Percentiles rank a stretch among this genome's conserved stretches.
These are phyloP conservation scores for Acrossocheilus wenchowensis DNA, from an alignment of 2,797 vertebrate genomes.

Conservation along the genomic window DNA sequence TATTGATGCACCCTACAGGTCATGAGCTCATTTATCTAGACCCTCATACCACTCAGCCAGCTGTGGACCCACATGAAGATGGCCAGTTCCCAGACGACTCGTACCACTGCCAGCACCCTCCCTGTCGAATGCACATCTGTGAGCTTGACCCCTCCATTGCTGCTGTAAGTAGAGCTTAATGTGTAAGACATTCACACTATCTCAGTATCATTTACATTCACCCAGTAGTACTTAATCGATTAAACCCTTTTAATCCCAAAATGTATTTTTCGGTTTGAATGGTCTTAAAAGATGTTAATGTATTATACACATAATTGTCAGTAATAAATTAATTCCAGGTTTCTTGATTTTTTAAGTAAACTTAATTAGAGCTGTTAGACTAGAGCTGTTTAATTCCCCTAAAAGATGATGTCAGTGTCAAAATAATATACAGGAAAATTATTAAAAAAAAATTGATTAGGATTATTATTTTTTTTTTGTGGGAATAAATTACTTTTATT, in stretches of 20 bases:
- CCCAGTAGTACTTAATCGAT: background rate
- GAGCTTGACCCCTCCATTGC: constrained; percentile 98
- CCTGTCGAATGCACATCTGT: constrained; percentile 94
- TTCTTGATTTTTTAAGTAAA: background rate
- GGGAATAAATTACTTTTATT: background rate
- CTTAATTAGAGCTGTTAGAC: too few relatives aligned
- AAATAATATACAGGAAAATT: background rate
- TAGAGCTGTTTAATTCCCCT: too few relatives aligned
- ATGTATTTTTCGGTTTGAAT: background rate
- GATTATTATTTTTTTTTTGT: too few relatives aligned
- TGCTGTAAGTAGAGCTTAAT: constrained; percentile 79
- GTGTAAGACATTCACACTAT: background rate
- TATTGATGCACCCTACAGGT: constrained; percentile 72
- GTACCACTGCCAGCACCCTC: constrained; percentile 97
- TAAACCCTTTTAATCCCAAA: background rate
- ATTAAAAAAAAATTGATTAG: too few relatives aligned
- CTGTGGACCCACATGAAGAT: constrained; percentile 83
- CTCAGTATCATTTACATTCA: background rate
- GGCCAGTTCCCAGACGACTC: constrained; percentile 86
- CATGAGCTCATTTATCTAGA: constrained; percentile 97
- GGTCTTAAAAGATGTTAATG: background rate
- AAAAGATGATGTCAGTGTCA: background rate
- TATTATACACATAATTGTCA: background rate
- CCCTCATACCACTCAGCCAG: constrained; percentile 94
- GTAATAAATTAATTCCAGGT: background rate